Conservation (phyloP, 2,113 vertebrate species). For the Halichoerus grypus region DNA sequence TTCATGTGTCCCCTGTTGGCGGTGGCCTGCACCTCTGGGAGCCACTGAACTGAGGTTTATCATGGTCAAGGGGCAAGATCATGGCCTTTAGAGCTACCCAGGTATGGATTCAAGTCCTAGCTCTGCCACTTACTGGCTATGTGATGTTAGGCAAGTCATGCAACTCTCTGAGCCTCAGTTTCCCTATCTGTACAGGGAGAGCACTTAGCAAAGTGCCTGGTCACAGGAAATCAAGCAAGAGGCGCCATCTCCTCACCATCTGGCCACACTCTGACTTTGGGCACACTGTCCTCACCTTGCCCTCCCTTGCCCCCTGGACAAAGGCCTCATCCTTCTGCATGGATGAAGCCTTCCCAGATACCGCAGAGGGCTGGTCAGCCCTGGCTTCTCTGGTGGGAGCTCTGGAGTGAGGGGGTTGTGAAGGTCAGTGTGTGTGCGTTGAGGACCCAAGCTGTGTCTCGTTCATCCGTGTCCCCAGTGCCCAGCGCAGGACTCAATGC, state of each 20-base stretch:
- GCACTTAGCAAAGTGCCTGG: neutral
- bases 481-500: neutral
- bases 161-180: neutral
- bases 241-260: neutral
- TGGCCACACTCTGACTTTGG: neutral
- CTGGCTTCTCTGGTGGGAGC: neutral
- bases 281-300: neutral
- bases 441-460: neutral
- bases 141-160: neutral
- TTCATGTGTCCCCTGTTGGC: accelerated
- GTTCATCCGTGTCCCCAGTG: neutral
- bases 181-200: neutral
- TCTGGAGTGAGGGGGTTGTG: neutral
- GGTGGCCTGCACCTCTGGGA: neutral
- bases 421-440: no score
- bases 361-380: neutral
- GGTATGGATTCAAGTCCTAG: neutral
- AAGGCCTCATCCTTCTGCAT: neutral
- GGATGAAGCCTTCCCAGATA: neutral
- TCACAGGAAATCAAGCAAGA: accelerated
- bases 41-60: neutral
- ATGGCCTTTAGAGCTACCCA: neutral
- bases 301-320: neutral
- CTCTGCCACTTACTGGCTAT: neutral
- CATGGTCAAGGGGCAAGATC: neutral